Evolutionary conservation across 2,797 vertebrate species (phyloP).

Genomic region (Sebastes matsubarae): DNA sequence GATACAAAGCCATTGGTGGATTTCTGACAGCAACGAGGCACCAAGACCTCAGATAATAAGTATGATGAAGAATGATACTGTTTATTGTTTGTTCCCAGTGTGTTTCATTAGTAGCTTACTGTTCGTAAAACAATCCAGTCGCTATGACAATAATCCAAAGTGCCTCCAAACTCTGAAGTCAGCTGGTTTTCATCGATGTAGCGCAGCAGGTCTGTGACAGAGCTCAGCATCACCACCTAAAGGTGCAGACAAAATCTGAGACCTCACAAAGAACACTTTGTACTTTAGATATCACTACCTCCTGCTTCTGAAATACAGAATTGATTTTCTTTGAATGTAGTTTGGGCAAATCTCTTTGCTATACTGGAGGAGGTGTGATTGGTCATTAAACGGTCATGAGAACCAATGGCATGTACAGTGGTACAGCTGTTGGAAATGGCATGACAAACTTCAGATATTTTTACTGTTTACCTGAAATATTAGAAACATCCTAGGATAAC

Average conservation of each 20-base stretch:
- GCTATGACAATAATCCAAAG: slow-evolving; percentile 94
- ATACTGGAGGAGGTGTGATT: not conserved
- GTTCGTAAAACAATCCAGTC: slow-evolving; percentile 97
- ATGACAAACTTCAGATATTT: not conserved
- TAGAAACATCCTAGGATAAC: not conserved
- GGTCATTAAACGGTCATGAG: not conserved
- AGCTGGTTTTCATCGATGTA: slow-evolving; percentile 97
- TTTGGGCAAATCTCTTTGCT: not conserved
- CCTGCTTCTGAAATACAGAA: not conserved
- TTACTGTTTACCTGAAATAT: not conserved
- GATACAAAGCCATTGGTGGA: not conserved
- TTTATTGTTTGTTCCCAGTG: not conserved
- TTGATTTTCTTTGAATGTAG: not conserved
- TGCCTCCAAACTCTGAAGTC: slow-evolving; percentile 96
- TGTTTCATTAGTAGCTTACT: slow-evolving; percentile 72
- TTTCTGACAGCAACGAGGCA: not conserved
- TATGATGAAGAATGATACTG: not conserved
- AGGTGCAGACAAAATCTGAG: slow-evolving; percentile 47
- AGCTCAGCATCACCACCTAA: slow-evolving; percentile 98
- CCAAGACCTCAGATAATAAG: not conserved
- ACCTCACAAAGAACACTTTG: slow-evolving; percentile 13
- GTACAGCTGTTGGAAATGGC: not conserved
- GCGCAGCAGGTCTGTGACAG: slow-evolving; percentile 92
- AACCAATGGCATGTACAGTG: not conserved
- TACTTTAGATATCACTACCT: not conserved